These are phyloP conservation scores for Siphamia tubifer DNA, from an alignment of 2,113 vertebrate genomes.

Conservation along the genomic window DNA sequence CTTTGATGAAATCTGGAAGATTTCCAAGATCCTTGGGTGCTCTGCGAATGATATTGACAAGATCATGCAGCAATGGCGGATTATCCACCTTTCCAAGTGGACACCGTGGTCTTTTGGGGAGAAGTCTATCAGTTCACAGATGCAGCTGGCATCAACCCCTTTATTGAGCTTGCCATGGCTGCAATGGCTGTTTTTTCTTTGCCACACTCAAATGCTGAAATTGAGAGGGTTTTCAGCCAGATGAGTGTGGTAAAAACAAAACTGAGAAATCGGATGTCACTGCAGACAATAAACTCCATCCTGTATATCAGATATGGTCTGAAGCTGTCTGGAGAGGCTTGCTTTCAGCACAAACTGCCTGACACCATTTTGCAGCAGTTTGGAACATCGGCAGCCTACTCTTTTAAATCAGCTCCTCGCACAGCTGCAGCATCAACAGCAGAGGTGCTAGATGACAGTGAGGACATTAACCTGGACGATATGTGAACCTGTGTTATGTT, in stretches of 20 bases:
- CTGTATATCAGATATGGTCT: background rate
- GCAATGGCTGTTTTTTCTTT: constrained; percentile 17
- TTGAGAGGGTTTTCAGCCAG: constrained; percentile 13
- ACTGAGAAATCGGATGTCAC: constrained; percentile 8
- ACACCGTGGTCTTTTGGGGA: constrained; percentile 9
- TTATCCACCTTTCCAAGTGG: background rate
- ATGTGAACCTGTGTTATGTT: no score
- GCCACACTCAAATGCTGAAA: constrained; percentile 9
- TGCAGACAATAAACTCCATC: constrained; percentile 15
- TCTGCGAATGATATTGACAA: no score
- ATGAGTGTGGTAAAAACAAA: constrained; percentile 24
- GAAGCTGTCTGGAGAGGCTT: constrained; percentile 21
- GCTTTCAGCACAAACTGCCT: constrained; percentile 7
- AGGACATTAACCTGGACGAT: no score
- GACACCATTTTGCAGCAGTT: background rate
- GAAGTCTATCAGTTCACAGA: background rate
- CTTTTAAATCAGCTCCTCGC: background rate
- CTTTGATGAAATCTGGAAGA: background rate
- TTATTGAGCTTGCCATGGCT: constrained; percentile 19
- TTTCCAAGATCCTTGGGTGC: no score
- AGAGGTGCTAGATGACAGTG: no score
- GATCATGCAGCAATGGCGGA: background rate
- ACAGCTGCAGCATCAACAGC: no score
- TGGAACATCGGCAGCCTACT: background rate
- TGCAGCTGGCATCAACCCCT: background rate